These are phyloP conservation scores for Carposina sasakii DNA, from an alignment of 1,140 invertebrate genomes.

Conservation along the genomic window DNA sequence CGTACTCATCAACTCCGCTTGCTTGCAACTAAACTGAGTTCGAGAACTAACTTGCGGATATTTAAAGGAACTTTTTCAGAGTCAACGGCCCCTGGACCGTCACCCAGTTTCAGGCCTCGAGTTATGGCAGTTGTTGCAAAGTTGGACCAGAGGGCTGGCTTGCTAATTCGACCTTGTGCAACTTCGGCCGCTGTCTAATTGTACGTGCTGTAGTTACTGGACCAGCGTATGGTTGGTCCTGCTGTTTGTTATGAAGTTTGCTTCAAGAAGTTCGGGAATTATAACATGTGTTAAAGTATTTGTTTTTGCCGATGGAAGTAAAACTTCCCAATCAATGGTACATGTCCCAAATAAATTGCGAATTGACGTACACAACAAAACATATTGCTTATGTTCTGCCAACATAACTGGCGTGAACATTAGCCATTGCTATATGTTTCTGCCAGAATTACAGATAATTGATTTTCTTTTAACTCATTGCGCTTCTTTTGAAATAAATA, in stretches of 20 bases:
- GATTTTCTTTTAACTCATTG: no score
- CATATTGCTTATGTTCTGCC: no score
- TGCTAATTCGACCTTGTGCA: conserved; percentile 68
- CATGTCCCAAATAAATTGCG: no score
- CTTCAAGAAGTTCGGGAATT: neutral
- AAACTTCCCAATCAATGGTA: no score
- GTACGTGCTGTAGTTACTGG: conserved; percentile 37
- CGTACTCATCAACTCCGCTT: no score
- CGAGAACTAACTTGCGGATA: conserved; percentile 71
- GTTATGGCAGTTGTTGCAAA: conserved; percentile 71
- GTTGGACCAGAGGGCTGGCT: conserved; percentile 61
- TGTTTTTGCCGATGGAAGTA: no score
- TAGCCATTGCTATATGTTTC: no score
- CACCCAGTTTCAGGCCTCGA: conserved; percentile 69
- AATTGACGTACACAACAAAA: no score
- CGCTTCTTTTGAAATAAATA: no score
- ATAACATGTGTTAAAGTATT: no score
- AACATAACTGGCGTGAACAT: no score
- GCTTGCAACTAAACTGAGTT: conserved; percentile 71
- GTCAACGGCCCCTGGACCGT: conserved; percentile 69
- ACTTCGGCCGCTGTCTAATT: conserved; percentile 43
- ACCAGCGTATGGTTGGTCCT: conserved; percentile 25
- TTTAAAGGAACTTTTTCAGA: conserved; percentile 73
- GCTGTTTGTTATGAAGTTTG: neutral
- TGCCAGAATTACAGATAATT: no score